phyloP scores from a whole-genome alignment of 1,140 invertebrate genomes.

The Brachionus calyciflorus region DNA sequence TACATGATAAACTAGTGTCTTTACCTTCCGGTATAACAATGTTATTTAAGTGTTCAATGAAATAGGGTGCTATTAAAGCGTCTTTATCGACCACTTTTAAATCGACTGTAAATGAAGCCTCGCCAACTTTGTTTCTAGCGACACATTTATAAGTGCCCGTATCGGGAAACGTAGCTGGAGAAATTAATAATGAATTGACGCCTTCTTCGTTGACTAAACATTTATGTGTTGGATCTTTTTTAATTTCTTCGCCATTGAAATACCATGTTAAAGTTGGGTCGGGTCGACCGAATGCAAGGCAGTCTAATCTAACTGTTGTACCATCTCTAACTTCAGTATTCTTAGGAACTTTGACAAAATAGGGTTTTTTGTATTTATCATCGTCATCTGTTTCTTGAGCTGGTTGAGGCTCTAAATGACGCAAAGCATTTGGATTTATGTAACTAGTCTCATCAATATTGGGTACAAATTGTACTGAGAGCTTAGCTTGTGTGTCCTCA shows the following conservation, averaged over 20 bases:
- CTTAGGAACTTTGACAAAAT: constrained; percentile 79
- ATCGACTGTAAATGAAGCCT: constrained; percentile 55
- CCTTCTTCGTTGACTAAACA: constrained; percentile 91
- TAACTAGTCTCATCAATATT: constrained; percentile 59
- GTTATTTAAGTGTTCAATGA: constrained; percentile 90
- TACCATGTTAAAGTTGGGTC: constrained; percentile 84
- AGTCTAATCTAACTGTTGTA: constrained; percentile 77
- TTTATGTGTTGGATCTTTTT: constrained; percentile 87
- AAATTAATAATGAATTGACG: constrained; percentile 90
- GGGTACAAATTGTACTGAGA: constrained; percentile 54
- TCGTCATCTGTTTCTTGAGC: constrained; percentile 3
- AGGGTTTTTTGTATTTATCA: constrained; percentile 66
- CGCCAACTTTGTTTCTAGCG: constrained; percentile 57
- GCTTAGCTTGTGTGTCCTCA: constrained; percentile 56
- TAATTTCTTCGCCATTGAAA: constrained; percentile 76
- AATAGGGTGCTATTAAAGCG: constrained; percentile 76
- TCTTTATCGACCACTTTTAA: constrained; percentile 57
- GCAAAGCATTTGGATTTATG: constrained; percentile 56
- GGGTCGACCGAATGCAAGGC: constrained; percentile 84
- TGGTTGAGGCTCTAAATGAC: constrained; percentile 46
- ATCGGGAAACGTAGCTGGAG: constrained; percentile 75
- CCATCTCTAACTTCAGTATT: constrained; percentile 86
- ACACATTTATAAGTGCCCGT: constrained; percentile 67
- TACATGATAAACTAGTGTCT: constrained; percentile 78
- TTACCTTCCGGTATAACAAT: constrained; percentile 85